phyloP scores from a whole-genome alignment of 2,113 vertebrate species.

The Cottus gobio region DNA sequence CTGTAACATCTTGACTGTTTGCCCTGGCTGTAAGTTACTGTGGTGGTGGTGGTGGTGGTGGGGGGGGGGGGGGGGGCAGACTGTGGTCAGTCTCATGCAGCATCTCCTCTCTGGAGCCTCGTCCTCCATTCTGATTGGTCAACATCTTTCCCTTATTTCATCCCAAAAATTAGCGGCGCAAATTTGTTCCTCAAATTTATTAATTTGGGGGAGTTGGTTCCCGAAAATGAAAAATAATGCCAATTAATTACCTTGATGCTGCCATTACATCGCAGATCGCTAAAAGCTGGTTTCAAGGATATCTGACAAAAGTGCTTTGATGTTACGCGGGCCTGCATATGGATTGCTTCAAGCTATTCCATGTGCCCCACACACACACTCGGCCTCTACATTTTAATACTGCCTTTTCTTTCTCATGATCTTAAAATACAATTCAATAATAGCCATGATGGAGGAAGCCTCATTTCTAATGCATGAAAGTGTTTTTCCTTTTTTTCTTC shows the following conservation, averaged over 20 bases:
- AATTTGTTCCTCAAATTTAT: neutral
- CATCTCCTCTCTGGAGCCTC: neutral
- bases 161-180: neutral
- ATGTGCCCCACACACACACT: neutral
- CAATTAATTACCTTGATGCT: slow-evolving; percentile 3
- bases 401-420: neutral
- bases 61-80: too few relatives aligned
- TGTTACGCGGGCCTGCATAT: slow-evolving; percentile 30
- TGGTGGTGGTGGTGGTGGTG: too few relatives aligned
- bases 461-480: slow-evolving; percentile 28
- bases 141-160: neutral
- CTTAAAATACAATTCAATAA: slow-evolving; percentile 24
- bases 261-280: slow-evolving; percentile 22
- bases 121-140: neutral
- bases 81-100: slow-evolving; percentile 36
- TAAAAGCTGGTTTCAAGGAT: slow-evolving; percentile 22
- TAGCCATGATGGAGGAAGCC: neutral
- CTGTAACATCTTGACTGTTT: slow-evolving; percentile 8
- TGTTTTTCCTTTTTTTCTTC: neutral
- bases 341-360: slow-evolving; percentile 14
- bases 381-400: neutral
- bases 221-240: neutral
- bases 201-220: neutral
- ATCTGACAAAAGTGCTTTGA: slow-evolving; percentile 43
- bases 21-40: slow-evolving; percentile 30